phyloP scores from a whole-genome alignment of 2,888 invertebrate species.

The Ochropleura plecta region DNA sequence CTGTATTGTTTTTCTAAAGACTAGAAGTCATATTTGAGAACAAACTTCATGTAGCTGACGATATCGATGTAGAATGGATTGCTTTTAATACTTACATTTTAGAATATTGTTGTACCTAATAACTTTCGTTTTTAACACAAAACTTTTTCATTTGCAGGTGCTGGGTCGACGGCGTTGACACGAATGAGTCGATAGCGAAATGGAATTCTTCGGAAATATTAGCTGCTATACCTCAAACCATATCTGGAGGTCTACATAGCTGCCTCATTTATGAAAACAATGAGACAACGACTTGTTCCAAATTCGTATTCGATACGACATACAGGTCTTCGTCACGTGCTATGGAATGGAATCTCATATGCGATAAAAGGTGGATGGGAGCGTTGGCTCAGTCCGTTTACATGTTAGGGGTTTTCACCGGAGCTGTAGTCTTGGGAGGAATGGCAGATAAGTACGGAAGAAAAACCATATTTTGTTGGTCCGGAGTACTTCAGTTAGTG shows the following conservation, averaged over 20 bases:
- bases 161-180: slow-evolving; percentile 91
- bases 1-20: not conserved
- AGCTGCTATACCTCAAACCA: slow-evolving; percentile 90
- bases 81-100: not conserved
- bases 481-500: slow-evolving; percentile 93
- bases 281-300: slow-evolving; percentile 78
- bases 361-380: slow-evolving; percentile 95
- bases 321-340: slow-evolving; percentile 93
- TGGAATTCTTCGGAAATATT: slow-evolving; percentile 91
- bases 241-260: slow-evolving; percentile 89
- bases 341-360: slow-evolving; percentile 96
- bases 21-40: not conserved
- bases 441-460: slow-evolving; percentile 96
- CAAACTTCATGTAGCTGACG: not conserved
- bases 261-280: slow-evolving; percentile 91
- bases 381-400: slow-evolving; percentile 94
- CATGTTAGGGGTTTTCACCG: slow-evolving; percentile 96
- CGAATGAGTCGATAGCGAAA: slow-evolving; percentile 86
- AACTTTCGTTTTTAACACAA: not conserved
- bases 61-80: not conserved
- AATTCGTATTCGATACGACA: slow-evolving; percentile 93
- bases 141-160: slow-evolving; percentile 86
- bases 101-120: not conserved
- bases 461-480: slow-evolving; percentile 95
- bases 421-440: slow-evolving; percentile 95